These are phyloP conservation scores for Heteronetta atricapilla DNA, from an alignment of 2,113 vertebrate genomes.

Conservation along the genomic window DNA sequence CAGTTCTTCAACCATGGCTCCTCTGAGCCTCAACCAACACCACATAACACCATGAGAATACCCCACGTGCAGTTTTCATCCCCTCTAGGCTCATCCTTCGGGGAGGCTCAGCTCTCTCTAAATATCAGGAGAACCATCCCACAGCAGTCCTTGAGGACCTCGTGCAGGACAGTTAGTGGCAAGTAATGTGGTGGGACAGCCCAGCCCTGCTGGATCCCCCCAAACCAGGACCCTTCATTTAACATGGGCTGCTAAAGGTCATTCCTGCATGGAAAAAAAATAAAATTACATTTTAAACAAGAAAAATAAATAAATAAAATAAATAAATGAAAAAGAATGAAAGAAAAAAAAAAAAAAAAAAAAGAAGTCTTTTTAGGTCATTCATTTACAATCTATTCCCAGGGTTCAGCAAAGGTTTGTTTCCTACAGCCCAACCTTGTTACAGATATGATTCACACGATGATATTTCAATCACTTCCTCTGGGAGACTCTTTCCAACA, in stretches of 20 bases:
- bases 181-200: background rate
- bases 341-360: background rate
- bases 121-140: background rate
- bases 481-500: conserved; percentile 56
- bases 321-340: too few species aligned
- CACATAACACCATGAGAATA: background rate
- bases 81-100: accelerated
- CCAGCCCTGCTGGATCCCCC: background rate
- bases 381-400: background rate
- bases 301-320: too few species aligned
- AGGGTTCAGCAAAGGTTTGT: conserved; percentile 18
- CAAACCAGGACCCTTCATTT: background rate
- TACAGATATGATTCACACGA: conserved; percentile 45
- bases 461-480: conserved; percentile 66
- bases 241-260: background rate
- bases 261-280: background rate
- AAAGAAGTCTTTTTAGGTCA: background rate
- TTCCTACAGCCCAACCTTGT: background rate
- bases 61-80: background rate
- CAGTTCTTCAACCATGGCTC: too few species aligned
- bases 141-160: accelerated
- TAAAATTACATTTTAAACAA: too few species aligned
- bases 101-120: background rate
- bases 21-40: background rate
- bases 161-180: background rate